Conservation (phyloP, 1,140 invertebrate genomes). For the Drosophila nigromelanica region DNA sequence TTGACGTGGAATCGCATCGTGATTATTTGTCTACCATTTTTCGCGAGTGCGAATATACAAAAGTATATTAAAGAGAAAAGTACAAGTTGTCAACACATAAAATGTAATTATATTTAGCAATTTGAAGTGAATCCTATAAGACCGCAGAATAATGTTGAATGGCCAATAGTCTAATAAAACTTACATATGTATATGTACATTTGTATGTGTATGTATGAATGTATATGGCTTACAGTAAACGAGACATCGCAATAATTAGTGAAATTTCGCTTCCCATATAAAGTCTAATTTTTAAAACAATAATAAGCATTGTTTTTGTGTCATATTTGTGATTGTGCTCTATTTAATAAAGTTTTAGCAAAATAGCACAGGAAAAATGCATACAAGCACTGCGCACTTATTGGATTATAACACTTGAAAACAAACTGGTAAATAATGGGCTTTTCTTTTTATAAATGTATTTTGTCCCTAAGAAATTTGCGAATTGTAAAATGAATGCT, state of each 20-base stretch:
- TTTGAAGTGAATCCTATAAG: conserved; percentile 24
- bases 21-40: conserved; percentile 54
- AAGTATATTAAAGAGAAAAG: not conserved
- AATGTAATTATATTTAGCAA: conserved; percentile 7
- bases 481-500: conserved; percentile 14
- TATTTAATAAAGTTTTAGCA: conserved; percentile 62
- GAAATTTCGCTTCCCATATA: conserved; percentile 63
- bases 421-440: conserved; percentile 63
- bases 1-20: conserved; percentile 58
- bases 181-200: conserved; percentile 33
- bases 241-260: conserved; percentile 48
- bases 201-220: conserved; percentile 20
- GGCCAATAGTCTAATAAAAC: conserved; percentile 54
- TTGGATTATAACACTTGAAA: conserved; percentile 67
- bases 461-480: conserved; percentile 31
- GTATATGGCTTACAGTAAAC: conserved; percentile 43
- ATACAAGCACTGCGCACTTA: conserved; percentile 59
- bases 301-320: conserved; percentile 4
- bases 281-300: not conserved
- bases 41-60: conserved; percentile 53
- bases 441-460: conserved; percentile 3
- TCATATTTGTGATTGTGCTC: conserved; percentile 43
- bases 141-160: conserved; percentile 49
- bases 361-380: conserved; percentile 22
- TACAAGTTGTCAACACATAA: conserved; percentile 1